Base-by-base conservation (phyloP, 2,888 invertebrate genomes). In the Melangyna quadrimaculata region DNA sequence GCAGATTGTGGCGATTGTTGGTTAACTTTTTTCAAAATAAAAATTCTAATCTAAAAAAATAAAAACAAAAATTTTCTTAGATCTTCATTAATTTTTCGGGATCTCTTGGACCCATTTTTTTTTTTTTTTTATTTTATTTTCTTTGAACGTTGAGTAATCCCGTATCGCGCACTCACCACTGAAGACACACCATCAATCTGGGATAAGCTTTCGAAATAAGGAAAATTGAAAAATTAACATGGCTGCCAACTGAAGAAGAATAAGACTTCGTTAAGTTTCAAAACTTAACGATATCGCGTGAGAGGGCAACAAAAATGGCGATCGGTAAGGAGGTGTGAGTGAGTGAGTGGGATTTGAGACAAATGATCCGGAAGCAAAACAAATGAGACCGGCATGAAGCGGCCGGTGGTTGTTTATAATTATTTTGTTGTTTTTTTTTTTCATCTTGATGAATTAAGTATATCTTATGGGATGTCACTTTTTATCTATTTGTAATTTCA, bases 131-230 rank as follows among this genome's bases (percentile, higher is more conserved):
- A 22, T 24, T 67, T 87, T 89, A 22, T 24, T 67, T 51, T 9
- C 24, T 35, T 35, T 87, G 88, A 88, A 88, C 88, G 90, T 91
- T 91, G 88, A 90, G 90, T 91, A 91, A 91, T 90, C 90, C 90
- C 89, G 88, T 35, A 14, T 87, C 86, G 84, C 84, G 81, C 81
- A 80, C 77, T 80, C 48, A 72, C 69, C 80, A 84, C 77, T 51
- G 22, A 67, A 51, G 19, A 48, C 71, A 71, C 84, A 78, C 80
- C 67, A 74, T 37, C 78, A 78, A 78, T 80, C 79, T 79, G 84
- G 77, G 83, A 74, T 83, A 77, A 77, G 80, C 77, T 83, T 83
- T 77, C 77, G 73, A 81, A 86, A 78, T 59, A 70, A 59, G 61
- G 77, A 78, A 73, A 80, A 65, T 57, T 78, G 80, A 80, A 80